A percentile compares a stretch with the other conserved stretches of the same genome.
Evolutionary conservation across 2,113 vertebrate species (phyloP).

Genomic region (Myodes glareolus): DNA sequence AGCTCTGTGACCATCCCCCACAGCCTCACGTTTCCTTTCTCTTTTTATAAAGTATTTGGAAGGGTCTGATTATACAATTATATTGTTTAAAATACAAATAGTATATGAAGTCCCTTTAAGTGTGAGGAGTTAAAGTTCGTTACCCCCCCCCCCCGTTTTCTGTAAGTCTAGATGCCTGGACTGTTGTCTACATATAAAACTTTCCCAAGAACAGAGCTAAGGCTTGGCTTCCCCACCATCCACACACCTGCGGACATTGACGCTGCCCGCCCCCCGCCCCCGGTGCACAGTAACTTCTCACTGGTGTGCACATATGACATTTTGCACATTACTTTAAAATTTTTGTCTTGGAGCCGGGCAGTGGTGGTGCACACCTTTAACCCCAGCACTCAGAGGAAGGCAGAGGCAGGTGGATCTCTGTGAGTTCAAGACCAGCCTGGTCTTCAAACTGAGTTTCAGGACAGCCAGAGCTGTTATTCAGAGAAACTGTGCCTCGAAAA

Average conservation of each 20-base stretch:
- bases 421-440: no score
- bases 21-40: neutral
- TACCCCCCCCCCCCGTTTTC: neutral
- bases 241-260: neutral
- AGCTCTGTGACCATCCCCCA: neutral
- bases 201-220: neutral
- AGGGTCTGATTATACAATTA: neutral
- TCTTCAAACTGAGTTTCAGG: no score
- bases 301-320: neutral
- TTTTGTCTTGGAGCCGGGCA: neutral
- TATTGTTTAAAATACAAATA: slow-evolving; percentile 4
- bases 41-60: slow-evolving; percentile 10
- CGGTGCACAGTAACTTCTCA: neutral
- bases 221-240: neutral
- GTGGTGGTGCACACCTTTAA: no score
- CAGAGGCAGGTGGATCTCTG: no score
- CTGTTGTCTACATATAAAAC: neutral
- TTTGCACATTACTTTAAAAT: neutral
- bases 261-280: no score
- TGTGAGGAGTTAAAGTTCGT: neutral
- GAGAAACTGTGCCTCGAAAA: no score
- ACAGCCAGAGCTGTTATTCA: no score
- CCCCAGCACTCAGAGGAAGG: no score
- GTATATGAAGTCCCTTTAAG: neutral
- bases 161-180: neutral